A percentile compares a stretch with the other conserved stretches of the same genome.
Conservation (phyloP, 2,797 vertebrate genomes). For the Hypotaenidia philippensis region DNA sequence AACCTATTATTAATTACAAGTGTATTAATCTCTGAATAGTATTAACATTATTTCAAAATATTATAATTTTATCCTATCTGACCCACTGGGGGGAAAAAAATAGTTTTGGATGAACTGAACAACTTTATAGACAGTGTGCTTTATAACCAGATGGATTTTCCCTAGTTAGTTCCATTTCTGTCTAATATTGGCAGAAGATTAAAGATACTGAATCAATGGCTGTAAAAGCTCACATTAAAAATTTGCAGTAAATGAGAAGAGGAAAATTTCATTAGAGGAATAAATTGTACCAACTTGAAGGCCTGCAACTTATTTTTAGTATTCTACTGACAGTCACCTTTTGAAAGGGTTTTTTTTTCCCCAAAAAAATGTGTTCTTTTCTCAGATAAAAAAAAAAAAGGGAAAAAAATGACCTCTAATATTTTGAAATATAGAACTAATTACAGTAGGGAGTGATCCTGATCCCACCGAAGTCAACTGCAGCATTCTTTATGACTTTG, state of each 20-base stretch:
- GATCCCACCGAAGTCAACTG: constrained; percentile 40
- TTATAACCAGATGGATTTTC: constrained; percentile 55
- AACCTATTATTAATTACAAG: constrained; percentile 59
- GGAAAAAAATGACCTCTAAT: constrained; percentile 47
- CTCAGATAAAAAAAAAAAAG: background rate
- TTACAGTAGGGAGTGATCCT: constrained; percentile 46
- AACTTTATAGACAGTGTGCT: constrained; percentile 44
- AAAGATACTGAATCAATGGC: constrained; percentile 62
- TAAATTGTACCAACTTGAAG: constrained; percentile 53
- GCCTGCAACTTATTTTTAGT: constrained; percentile 38
- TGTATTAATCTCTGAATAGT: constrained; percentile 41
- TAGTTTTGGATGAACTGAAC: constrained; percentile 34
- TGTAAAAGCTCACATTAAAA: constrained; percentile 67
- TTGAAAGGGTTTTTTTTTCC: background rate
- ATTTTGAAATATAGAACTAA: constrained; percentile 69
- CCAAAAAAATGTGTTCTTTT: constrained; percentile 30
- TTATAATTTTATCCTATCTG: background rate
- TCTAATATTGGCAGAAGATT: constrained; percentile 38
- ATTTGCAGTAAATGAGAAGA: constrained; percentile 52
- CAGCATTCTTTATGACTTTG: constrained; percentile 15
- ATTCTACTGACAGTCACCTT: constrained; percentile 8
- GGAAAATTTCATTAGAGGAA: constrained; percentile 54
- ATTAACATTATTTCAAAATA: constrained; percentile 59
- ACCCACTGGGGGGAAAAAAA: background rate
- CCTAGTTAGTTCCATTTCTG: constrained; percentile 49